Percentiles rank a stretch among this genome's conserved stretches.
These are phyloP conservation scores for Notiomystis cincta DNA, from an alignment of 2,113 vertebrate genomes.

Conservation along the genomic window DNA sequence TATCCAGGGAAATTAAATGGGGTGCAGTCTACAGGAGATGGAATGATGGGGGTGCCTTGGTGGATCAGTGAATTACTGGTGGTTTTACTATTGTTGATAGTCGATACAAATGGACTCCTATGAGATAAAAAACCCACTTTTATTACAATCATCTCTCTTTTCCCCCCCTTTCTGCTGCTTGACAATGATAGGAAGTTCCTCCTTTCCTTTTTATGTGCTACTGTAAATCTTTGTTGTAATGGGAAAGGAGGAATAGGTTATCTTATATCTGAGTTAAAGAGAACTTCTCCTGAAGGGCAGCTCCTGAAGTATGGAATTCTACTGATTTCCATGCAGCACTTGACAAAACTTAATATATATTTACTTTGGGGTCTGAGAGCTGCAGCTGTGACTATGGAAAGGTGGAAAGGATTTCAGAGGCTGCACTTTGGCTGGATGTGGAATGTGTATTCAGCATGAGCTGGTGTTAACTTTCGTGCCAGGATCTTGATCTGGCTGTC, in stretches of 20 bases:
- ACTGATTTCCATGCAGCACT: not conserved
- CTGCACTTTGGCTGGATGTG: not conserved
- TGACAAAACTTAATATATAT: not conserved
- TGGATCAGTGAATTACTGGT: not conserved
- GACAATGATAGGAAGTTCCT: not conserved
- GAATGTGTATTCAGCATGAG: not conserved
- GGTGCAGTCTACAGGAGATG: not conserved
- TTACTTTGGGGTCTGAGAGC: not conserved
- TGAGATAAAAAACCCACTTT: fast-evolving
- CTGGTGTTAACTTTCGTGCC: not conserved
- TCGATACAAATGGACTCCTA: not conserved
- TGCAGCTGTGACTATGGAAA: not conserved
- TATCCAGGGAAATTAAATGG: not conserved
- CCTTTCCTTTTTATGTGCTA: not conserved
- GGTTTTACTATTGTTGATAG: not conserved
- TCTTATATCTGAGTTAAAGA: not conserved
- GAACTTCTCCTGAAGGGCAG: not conserved
- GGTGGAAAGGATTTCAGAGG: not conserved
- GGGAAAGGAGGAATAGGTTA: not conserved
- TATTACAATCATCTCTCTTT: not conserved
- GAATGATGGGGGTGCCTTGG: not conserved
- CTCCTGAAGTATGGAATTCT: not conserved
- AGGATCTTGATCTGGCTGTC: not conserved
- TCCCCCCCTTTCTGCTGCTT: not conserved
- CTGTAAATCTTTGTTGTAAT: not conserved